phyloP scores from a whole-genome alignment of 2,113 vertebrate genomes.

The Heliornis fulica region DNA sequence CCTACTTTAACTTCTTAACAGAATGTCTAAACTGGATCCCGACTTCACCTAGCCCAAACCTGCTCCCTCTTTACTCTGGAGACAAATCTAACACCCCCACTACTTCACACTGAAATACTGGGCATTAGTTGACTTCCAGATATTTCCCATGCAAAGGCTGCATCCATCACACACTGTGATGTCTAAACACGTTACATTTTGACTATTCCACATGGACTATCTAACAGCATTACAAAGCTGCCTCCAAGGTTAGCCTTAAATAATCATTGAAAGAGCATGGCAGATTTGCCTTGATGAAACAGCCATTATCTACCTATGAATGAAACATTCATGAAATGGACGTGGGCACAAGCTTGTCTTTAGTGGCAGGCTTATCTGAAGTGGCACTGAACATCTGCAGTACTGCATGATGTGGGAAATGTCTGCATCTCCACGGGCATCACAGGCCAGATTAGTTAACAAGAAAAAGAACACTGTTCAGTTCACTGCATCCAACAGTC shows the following conservation, averaged over 20 bases:
- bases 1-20: background rate
- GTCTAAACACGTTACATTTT: background rate
- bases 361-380: background rate
- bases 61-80: background rate
- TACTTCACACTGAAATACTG: background rate
- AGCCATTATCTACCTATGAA: background rate
- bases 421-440: background rate
- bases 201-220: background rate
- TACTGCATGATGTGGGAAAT: background rate
- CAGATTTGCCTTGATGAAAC: background rate
- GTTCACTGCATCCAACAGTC: background rate
- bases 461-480: background rate
- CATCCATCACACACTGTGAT: background rate
- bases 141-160: background rate
- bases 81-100: background rate
- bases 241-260: background rate
- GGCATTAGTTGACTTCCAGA: background rate
- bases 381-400: fast-evolving
- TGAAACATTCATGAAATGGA: background rate
- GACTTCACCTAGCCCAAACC: background rate
- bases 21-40: background rate
- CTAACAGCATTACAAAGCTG: background rate
- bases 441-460: background rate
- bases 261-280: too few species aligned
- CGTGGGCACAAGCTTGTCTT: background rate